phyloP scores from a whole-genome alignment of 2,888 invertebrate species.

The Germaria angustata region DNA sequence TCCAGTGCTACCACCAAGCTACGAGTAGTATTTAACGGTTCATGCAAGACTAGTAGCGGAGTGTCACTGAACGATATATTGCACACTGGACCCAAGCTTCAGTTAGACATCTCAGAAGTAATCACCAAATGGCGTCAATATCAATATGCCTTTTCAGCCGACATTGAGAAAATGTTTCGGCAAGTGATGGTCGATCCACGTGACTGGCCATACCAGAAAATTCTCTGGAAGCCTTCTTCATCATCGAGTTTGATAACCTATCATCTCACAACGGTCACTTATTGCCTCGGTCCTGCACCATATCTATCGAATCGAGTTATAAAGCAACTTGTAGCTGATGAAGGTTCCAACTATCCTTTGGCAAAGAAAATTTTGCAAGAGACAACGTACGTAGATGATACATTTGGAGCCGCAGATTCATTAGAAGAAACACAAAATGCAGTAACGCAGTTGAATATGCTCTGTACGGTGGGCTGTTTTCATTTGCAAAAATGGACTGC shows the following conservation, averaged over 20 bases:
- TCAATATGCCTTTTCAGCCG: conserved; percentile 40
- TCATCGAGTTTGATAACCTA: background rate
- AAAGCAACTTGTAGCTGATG: conserved; percentile 22
- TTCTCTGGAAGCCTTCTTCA: background rate
- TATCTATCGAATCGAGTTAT: conserved; percentile 28
- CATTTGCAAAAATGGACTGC: background rate
- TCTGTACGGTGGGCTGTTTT: conserved; percentile 20
- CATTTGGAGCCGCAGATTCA: conserved; percentile 69
- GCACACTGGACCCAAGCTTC: conserved; percentile 29
- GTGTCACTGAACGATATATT: conserved; percentile 47
- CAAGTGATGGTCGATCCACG: conserved; percentile 7
- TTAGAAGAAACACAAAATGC: conserved; percentile 2
- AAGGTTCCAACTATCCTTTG: conserved; percentile 7
- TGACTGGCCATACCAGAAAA: conserved; percentile 15
- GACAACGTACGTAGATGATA: conserved; percentile 29
- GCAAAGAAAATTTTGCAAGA: conserved; percentile 24
- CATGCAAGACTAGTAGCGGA: conserved; percentile 37
- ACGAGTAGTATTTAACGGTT: conserved; percentile 30
- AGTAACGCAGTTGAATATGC: background rate
- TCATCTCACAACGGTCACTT: conserved; percentile 21
- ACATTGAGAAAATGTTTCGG: conserved; percentile 51
- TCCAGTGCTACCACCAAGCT: conserved; percentile 34
- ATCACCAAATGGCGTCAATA: conserved; percentile 21
- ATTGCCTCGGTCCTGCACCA: conserved; percentile 17
- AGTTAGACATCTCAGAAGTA: conserved; percentile 44